Evolutionary conservation across 2,888 invertebrate genomes (phyloP), one percentile per base, ranked within the genome.

Genomic region (Perithous albicinctus): DNA sequence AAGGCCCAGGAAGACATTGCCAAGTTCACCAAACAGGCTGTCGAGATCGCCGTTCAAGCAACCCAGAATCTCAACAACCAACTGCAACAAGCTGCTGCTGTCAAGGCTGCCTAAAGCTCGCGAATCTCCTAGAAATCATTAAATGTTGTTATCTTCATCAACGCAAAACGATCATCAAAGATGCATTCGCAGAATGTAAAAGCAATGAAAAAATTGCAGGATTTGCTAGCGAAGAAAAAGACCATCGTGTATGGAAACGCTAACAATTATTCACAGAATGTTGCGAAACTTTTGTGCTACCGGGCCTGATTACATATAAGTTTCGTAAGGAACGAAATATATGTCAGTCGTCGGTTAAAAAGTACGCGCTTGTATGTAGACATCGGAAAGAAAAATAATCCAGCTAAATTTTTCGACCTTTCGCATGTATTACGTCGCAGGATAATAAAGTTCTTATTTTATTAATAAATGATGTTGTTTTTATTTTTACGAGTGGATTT

Each of bases 31-130:
- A 92, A 92, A 80, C 88, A 91, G 35, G 90, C 89, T 0, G 87
- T 92, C 38, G 90, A 92, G 46, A 86, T 92, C 32, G 89, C 90
- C 2, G 88, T 91, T 3, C 85, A 92, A 23, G 90, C 91, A 0
- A 88, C 90, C 0, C 87, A 90, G 26, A 91, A 87, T 46, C 82
- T 92, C 3, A 92, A 90, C 64, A 83, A 80, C 6, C 88, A 92
- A 63, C 86, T 92, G 29, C 89, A 92, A 51, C 82, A 85, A 61
- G 84, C 85, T 0, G 78, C 88, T 3, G 61, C 84, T 20, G 76
- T 79, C 51, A 48, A 64, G 8, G 77, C 80, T 38, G 77, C 79
- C 29, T 82, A 72, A 76, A 15, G 46, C 3, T 29, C 7, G 0
- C 2, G 1, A 1, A 23, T n/a, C 29, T 12, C 26, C 26, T 23